Base-by-base conservation (phyloP, 2,888 invertebrate genomes). In the Ametastegia equiseti region DNA sequence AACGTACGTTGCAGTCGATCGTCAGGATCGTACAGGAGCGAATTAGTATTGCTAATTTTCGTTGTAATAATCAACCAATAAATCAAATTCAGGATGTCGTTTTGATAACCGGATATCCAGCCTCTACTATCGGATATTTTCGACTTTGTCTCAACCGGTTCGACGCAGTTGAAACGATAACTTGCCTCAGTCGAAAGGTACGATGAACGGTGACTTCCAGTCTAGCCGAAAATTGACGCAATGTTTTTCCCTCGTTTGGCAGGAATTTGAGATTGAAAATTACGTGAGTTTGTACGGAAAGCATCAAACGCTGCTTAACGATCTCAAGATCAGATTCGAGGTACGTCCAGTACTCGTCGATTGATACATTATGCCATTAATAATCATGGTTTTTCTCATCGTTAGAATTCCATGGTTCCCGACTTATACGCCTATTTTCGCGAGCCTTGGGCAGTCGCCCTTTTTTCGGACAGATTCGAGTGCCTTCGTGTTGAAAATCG, bases 251-350 rank as follows among this genome's bases (percentile, higher is more conserved):
- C 27, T 71, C 15, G 1, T 42, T 73, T 67, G 75, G 50, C 83
- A 94, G 94, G 89, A 92, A 0, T 94, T 96, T 84, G 93, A 94
- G 11, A 88, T 93, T 0, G 93, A 93, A 47, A 94, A 95, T 83
- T 86, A 96, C 19, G 91, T 93, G 0, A 92, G 93, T 82, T 88
- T 97, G 47, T 96, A 95, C 89, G 96, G 96, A 0, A 94, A 95
- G 84, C 96, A 97, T 88, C 96, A 97, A 86, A 93, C 93, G 30
- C 92, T 95, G 86, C 93, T 97, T 82, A 95, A 96, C 90, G 95
- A 95, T 86, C 87, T 97, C 50, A 92, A 94, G 73, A 88, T 92
- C 23, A 93, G 95, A 81, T 96, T 93, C 89, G 92, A 94, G 91
- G 94, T 93, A 87, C 88, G 89, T 69, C 23, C 23, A 7, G 13